These are phyloP conservation scores for Gryllus longicercus DNA, from an alignment of 2,888 invertebrate species.

Conservation along the genomic window DNA sequence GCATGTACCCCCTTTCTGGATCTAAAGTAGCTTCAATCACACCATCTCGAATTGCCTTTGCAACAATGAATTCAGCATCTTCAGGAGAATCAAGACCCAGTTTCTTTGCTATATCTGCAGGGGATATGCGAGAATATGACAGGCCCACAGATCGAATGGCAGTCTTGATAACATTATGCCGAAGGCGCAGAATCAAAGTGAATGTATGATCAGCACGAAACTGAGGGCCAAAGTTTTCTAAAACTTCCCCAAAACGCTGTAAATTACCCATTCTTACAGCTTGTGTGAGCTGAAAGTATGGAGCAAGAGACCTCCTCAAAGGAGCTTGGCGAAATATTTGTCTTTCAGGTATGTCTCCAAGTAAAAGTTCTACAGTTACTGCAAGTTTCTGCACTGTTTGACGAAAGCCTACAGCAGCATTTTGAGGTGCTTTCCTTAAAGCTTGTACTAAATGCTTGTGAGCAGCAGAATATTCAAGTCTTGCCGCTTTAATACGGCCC, in stretches of 20 bases:
- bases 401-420: conserved; percentile 96
- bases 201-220: conserved; percentile 94
- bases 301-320: conserved; percentile 81
- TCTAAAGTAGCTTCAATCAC: conserved; percentile 97
- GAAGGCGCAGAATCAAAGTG: conserved; percentile 88
- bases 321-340: conserved; percentile 91
- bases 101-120: conserved; percentile 91
- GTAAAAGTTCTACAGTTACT: conserved; percentile 87
- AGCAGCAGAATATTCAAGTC: conserved; percentile 95
- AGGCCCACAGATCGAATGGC: conserved; percentile 93
- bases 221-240: conserved; percentile 85
- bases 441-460: conserved; percentile 94
- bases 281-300: conserved; percentile 97
- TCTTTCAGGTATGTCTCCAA: conserved; percentile 97
- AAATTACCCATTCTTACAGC: conserved; percentile 94
- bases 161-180: conserved; percentile 99
- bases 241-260: conserved; percentile 87
- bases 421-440: conserved; percentile 94
- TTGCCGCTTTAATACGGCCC: conserved; percentile 96
- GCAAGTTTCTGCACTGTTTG: conserved; percentile 95
- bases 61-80: conserved; percentile 98
- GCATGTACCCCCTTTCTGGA: conserved; percentile 93
- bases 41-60: conserved; percentile 96
- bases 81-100: conserved; percentile 90
- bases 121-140: conserved; percentile 94